Percentiles rank a stretch among this genome's conserved stretches.
These are phyloP conservation scores for Cacoxenus indagator DNA, from an alignment of 2,888 invertebrate species.

Conservation along the genomic window DNA sequence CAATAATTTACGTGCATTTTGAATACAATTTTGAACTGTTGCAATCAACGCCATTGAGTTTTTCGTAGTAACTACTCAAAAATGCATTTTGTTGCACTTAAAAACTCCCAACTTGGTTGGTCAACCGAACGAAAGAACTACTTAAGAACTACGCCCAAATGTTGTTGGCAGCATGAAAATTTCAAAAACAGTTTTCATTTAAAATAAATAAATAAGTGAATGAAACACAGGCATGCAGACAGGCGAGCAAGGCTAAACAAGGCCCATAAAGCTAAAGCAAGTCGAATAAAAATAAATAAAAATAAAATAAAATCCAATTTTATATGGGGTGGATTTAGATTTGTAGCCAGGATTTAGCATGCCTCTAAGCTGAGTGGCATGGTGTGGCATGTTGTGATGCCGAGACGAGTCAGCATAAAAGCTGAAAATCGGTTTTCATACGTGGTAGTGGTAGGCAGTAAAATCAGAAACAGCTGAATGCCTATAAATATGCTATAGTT, in stretches of 20 bases:
- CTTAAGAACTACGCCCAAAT: not conserved
- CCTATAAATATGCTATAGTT: conserved; percentile 17
- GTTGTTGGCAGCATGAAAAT: not conserved
- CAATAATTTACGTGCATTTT: not conserved
- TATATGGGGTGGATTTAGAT: not conserved
- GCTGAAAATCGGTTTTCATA: not conserved
- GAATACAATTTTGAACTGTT: not conserved
- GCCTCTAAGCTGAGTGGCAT: not conserved
- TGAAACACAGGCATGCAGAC: not conserved
- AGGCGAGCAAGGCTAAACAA: not conserved
- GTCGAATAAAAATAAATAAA: not conserved
- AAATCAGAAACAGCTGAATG: not conserved
- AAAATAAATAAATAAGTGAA: not conserved
- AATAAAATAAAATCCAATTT: not conserved
- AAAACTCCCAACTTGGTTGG: not conserved
- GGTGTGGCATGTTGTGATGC: not conserved
- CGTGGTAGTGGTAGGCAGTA: not conserved
- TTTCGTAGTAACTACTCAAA: not conserved
- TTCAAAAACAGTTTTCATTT: not conserved
- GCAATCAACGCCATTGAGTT: not conserved
- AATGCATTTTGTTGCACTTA: conserved; percentile 2
- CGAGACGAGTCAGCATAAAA: not conserved
- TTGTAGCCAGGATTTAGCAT: not conserved
- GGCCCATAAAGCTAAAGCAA: not conserved
- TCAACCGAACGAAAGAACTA: not conserved